phyloP scores from a whole-genome alignment of 2,113 vertebrate genomes.

The Mustela nigripes region DNA sequence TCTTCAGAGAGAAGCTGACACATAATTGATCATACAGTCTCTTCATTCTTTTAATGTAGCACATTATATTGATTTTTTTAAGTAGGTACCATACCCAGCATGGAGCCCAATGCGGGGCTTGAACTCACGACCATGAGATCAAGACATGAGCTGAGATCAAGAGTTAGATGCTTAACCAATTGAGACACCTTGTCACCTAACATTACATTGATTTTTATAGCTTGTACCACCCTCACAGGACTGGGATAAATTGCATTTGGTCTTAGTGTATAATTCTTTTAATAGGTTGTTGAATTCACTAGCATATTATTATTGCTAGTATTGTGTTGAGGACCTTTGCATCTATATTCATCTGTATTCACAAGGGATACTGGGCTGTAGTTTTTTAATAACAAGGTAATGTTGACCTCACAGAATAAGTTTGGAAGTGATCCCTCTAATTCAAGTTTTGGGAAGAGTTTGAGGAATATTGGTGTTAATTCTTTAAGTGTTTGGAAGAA shows the following conservation, averaged over 20 bases:
- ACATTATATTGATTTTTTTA: neutral
- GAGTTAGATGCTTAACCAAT: neutral
- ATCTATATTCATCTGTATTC: neutral
- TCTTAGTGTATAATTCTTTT: neutral
- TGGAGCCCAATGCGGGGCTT: neutral
- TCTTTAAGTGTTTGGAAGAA: neutral
- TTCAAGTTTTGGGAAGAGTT: neutral
- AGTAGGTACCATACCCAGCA: neutral
- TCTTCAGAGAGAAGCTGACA: conserved; percentile 18
- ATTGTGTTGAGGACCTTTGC: neutral
- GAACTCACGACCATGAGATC: neutral
- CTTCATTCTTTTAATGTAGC: neutral
- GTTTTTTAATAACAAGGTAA: neutral
- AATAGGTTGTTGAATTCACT: neutral
- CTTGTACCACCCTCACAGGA: neutral
- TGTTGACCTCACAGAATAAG: neutral
- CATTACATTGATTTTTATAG: neutral
- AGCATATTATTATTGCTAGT: neutral
- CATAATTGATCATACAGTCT: neutral
- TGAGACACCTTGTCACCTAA: neutral
- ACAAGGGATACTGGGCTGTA: neutral
- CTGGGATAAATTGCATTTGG: neutral
- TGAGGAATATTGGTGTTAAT: neutral
- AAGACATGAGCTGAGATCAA: neutral
- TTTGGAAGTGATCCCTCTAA: neutral